Conservation (phyloP, 2,797 vertebrate species). For the Babyrousa celebensis region DNA sequence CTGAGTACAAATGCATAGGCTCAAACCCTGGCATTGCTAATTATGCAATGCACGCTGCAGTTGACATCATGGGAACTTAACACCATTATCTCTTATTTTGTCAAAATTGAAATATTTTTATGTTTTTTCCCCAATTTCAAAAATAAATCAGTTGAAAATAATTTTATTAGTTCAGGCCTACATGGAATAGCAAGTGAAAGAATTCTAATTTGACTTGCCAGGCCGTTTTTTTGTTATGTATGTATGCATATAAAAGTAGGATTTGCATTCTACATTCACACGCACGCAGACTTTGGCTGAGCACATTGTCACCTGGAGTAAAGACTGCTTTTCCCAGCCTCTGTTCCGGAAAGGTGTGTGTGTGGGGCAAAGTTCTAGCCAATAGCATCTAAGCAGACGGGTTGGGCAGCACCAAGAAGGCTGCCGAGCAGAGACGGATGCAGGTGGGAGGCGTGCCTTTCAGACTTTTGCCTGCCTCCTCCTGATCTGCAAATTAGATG, state of each 20-base stretch:
- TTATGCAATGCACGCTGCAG: background rate
- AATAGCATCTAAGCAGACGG: background rate
- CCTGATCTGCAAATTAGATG: background rate
- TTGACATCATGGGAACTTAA: background rate
- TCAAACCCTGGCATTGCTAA: background rate
- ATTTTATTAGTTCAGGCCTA: constrained; percentile 30
- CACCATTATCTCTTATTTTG: background rate
- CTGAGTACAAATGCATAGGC: background rate
- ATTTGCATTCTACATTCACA: background rate
- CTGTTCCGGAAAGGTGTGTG: background rate
- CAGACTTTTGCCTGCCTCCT: background rate
- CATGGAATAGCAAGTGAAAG: background rate
- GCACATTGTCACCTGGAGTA: background rate
- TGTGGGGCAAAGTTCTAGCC: background rate
- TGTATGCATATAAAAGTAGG: background rate
- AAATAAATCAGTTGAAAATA: constrained; percentile 1
- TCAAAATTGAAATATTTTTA: background rate
- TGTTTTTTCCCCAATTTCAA: background rate
- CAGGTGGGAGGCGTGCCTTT: background rate
- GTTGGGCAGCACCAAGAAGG: background rate
- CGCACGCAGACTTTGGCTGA: background rate
- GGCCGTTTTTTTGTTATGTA: constrained; percentile 6
- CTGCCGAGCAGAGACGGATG: background rate
- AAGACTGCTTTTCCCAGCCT: background rate
- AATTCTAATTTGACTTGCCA: background rate